These are phyloP conservation scores for Syrmaticus mikado DNA, from an alignment of 2,113 vertebrate genomes.

Conservation along the genomic window DNA sequence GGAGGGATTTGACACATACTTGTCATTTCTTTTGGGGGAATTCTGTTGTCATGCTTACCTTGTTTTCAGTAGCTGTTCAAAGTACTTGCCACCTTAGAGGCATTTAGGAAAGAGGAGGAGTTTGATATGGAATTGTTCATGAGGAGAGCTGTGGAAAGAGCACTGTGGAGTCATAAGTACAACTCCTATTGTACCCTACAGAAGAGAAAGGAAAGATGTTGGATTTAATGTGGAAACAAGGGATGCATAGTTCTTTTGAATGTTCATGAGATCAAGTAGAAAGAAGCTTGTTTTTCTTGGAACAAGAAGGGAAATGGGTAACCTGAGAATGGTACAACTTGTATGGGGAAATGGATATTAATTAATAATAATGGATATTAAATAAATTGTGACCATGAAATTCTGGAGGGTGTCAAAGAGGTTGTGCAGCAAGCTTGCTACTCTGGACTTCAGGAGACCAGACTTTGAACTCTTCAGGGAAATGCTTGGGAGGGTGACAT, in stretches of 20 bases:
- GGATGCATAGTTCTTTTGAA: background rate
- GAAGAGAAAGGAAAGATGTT: background rate
- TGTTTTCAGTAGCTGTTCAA: background rate
- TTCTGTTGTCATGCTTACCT: background rate
- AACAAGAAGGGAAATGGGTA: background rate
- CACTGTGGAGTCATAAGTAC: background rate
- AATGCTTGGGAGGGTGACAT: too few species aligned
- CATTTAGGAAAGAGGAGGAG: background rate
- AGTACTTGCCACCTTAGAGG: background rate
- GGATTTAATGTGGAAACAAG: background rate
- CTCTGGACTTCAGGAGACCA: too few species aligned
- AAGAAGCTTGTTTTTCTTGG: background rate
- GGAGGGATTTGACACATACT: background rate
- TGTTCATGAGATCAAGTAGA: background rate
- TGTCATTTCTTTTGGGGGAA: background rate
- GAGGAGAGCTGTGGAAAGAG: background rate
- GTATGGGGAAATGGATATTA: background rate
- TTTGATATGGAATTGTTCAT: background rate
- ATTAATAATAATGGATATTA: background rate
- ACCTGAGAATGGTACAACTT: background rate
- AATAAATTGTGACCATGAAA: too few species aligned
- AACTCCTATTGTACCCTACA: fast-evolving
- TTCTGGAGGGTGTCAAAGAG: too few species aligned
- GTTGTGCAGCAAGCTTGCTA: too few species aligned
- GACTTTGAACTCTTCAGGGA: too few species aligned